Evolutionary conservation across 2,888 invertebrate genomes (phyloP).

Genomic region (Nomada goodeniana): DNA sequence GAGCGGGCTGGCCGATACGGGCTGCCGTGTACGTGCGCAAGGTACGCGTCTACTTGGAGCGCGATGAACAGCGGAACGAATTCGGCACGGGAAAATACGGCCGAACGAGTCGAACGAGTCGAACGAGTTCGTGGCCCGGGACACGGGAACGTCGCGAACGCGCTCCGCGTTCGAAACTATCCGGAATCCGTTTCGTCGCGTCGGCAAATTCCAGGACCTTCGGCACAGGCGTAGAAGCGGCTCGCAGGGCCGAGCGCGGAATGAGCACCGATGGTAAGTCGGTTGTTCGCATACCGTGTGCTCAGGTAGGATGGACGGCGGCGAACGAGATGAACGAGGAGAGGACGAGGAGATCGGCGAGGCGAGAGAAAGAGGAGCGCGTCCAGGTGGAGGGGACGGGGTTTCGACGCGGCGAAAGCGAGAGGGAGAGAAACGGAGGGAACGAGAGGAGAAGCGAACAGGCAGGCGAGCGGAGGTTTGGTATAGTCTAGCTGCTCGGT

Average conservation of each 20-base stretch:
- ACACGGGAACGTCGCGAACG: background rate
- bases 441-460: slow-evolving; percentile 2
- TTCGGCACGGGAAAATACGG: background rate
- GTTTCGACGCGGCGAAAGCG: background rate
- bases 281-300: slow-evolving; percentile 75
- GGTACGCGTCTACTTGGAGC: background rate
- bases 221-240: slow-evolving; percentile 64
- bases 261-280: slow-evolving; percentile 76
- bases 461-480: slow-evolving; percentile 62
- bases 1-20: slow-evolving; percentile 9
- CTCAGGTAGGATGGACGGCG: slow-evolving; percentile 73
- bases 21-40: background rate
- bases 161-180: slow-evolving; percentile 33
- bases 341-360: slow-evolving; percentile 22
- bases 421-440: slow-evolving; percentile 10
- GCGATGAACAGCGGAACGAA: background rate
- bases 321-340: slow-evolving; percentile 36
- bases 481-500: slow-evolving; percentile 76
- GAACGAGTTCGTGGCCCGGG: background rate
- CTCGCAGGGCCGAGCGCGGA: slow-evolving; percentile 65
- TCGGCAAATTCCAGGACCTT: slow-evolving; percentile 70
- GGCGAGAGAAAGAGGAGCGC: background rate
- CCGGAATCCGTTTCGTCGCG: slow-evolving; percentile 49
- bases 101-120: background rate
- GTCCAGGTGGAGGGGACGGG: background rate